A percentile compares a stretch with the other conserved stretches of the same genome.
Evolutionary conservation across 1,140 invertebrate genomes (phyloP).

Genomic region (Bombus cullumanus): DNA sequence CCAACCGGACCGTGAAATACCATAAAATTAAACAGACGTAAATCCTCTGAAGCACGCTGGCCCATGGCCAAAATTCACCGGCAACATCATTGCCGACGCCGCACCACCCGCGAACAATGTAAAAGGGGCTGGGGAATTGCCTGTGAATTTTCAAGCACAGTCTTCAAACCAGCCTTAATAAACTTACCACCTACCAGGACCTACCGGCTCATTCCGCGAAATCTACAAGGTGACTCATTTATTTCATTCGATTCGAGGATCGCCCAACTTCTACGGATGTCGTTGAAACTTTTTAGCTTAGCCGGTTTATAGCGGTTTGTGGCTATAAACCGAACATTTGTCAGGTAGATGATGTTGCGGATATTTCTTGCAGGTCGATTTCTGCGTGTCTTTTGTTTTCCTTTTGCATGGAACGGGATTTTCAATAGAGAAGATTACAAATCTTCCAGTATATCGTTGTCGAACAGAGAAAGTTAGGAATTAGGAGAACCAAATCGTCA

Average conservation of each 20-base stretch:
- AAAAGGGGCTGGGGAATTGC: conserved; percentile 54
- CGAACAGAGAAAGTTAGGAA: too few species aligned
- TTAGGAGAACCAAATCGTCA: too few species aligned
- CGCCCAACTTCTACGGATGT: neutral
- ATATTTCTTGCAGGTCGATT: too few species aligned
- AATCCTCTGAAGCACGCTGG: conserved; percentile 61
- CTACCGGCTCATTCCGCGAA: neutral
- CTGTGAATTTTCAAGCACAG: conserved; percentile 60
- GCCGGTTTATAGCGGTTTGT: too few species aligned
- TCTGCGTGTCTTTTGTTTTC: too few species aligned
- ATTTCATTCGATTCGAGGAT: neutral
- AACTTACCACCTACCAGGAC: conserved; percentile 39
- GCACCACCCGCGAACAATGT: conserved; percentile 64
- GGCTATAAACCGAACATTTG: too few species aligned
- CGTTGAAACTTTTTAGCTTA: too few species aligned
- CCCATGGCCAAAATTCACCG: conserved; percentile 62
- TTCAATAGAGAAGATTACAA: too few species aligned
- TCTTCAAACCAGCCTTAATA: conserved; percentile 44
- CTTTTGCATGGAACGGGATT: too few species aligned
- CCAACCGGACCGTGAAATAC: conserved; percentile 60
- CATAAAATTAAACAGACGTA: conserved; percentile 72
- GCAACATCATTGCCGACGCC: conserved; percentile 42
- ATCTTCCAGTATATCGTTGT: too few species aligned
- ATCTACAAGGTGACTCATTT: neutral
- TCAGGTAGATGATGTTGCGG: too few species aligned